Percentiles rank a stretch among this genome's conserved stretches.
Conservation (phyloP, 2,797 vertebrate species). For the Bovichtus diacanthus region DNA sequence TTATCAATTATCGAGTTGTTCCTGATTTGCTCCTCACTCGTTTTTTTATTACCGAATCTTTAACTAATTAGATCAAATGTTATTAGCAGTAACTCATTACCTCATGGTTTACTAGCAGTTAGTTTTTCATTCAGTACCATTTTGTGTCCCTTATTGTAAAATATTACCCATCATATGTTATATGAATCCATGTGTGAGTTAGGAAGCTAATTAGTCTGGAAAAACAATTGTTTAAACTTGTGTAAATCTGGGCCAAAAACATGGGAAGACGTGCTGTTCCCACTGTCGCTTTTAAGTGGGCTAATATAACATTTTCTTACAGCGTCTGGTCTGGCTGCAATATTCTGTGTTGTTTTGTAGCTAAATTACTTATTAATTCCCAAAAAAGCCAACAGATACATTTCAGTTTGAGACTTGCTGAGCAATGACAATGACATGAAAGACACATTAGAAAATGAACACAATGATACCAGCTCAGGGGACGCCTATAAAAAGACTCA, state of each 20-base stretch:
- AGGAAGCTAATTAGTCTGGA: slow-evolving; percentile 30
- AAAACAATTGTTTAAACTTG: slow-evolving; percentile 12
- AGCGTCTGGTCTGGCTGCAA: not conserved
- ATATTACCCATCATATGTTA: not conserved
- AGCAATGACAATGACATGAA: slow-evolving; percentile 26
- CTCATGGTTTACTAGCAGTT: no score
- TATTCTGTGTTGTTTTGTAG: slow-evolving; percentile 3
- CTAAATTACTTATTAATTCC: slow-evolving; percentile 30
- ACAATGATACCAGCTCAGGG: slow-evolving; percentile 32
- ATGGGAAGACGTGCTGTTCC: slow-evolving; percentile 28
- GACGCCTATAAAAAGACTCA: slow-evolving; percentile 57
- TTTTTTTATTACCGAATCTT: no score
- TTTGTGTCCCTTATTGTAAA: no score
- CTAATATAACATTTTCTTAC: slow-evolving; percentile 23
- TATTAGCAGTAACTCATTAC: no score
- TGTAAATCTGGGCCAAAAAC: slow-evolving; percentile 40
- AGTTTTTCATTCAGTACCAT: no score
- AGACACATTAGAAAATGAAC: slow-evolving; percentile 36
- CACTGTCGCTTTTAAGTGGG: slow-evolving; percentile 24
- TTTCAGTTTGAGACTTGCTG: slow-evolving; percentile 15
- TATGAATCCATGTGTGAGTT: slow-evolving; percentile 3
- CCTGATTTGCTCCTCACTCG: no score
- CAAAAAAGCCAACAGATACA: slow-evolving; percentile 17
- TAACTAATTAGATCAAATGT: no score
- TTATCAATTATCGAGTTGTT: no score